Conservation (phyloP, 92 coral and sea anemone species). For the Micromussa lordhowensis region DNA sequence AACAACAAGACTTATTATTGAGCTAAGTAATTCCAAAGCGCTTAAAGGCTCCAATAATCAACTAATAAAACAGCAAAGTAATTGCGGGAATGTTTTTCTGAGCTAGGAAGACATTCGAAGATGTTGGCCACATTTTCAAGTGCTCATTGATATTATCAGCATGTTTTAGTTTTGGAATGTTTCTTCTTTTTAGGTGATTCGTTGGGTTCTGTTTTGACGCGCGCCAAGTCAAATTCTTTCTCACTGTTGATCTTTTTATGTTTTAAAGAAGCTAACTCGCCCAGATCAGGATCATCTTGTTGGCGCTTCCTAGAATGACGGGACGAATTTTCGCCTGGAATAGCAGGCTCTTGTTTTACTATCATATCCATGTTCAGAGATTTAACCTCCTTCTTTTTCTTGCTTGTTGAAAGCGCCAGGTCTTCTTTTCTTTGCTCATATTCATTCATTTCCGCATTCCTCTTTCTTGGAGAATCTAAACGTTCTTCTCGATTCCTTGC, state of each 20-base stretch:
- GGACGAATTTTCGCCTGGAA: not conserved
- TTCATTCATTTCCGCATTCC: not conserved
- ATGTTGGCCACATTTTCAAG: not conserved
- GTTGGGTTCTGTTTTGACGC: conserved; percentile 3
- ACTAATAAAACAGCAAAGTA: no score
- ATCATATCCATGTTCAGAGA: not conserved
- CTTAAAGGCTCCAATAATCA: no score
- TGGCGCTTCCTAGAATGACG: not conserved
- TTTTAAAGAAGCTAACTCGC: not conserved
- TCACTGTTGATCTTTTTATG: not conserved
- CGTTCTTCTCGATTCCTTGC: not conserved
- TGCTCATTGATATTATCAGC: not conserved
- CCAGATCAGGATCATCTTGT: not conserved
- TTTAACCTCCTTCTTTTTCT: not conserved
- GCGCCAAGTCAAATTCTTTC: conserved; percentile 1
- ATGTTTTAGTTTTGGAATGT: not conserved
- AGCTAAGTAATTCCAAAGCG: no score
- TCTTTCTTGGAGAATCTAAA: not conserved
- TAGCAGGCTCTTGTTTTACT: not conserved
- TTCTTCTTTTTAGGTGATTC: conserved; percentile 15
- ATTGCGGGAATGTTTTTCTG: no score
- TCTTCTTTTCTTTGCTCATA: not conserved
- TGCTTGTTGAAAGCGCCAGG: not conserved
- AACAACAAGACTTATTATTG: no score
- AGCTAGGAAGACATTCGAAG: not conserved